Base-by-base conservation (phyloP, 2,797 vertebrate genomes). In the Sebastes diploproa region DNA sequence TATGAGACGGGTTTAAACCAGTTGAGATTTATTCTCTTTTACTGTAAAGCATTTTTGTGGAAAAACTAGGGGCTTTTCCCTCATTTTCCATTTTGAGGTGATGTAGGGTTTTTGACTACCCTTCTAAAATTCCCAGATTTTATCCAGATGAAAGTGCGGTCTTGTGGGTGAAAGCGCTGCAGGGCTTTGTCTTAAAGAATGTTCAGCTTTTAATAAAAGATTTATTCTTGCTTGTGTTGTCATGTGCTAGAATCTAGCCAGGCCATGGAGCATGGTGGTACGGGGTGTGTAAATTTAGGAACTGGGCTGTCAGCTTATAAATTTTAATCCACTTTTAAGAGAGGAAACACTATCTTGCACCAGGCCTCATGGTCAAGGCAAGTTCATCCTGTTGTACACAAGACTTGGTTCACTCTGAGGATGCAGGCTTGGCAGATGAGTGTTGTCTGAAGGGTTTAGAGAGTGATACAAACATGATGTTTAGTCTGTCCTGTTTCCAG, bases 141-240 rank as follows among this genome's bases (percentile, higher is more conserved):
- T 46, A 64, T 88, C 83, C 88, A 90, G 86, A 88, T 87, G 79
- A 87, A 87, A 77, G 55, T 75, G 59, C n/a, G 84, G 86, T 86
- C 75, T 89, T 86, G 80, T 83, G 84, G 87, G 74, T 52, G 46
- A 81, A 77, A 86, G 73, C 1, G 56, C 88, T 78, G 62, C 50
- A 72, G 82, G 85, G 78, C 68, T 86, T 86, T 88, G 74, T 85
- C 74, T 69, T 23, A 22, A 83, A 88, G 75, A 87, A 85, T 84
- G 65, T 77, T 87, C 71, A 50, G 69, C 86, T 88, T 89, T 91
- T 86, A 65, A 87, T 84, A 65, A 92, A 89, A 86, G n/a, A 81
- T 80, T 83, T 79, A 77, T 86, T 90, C 84, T 86, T 56, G 67
- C 80, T 80, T 11, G 78, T 75, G 70, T 78, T 89, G 81, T 86